Conservation (phyloP, 2,113 vertebrate genomes). For the Fregata magnificens region DNA sequence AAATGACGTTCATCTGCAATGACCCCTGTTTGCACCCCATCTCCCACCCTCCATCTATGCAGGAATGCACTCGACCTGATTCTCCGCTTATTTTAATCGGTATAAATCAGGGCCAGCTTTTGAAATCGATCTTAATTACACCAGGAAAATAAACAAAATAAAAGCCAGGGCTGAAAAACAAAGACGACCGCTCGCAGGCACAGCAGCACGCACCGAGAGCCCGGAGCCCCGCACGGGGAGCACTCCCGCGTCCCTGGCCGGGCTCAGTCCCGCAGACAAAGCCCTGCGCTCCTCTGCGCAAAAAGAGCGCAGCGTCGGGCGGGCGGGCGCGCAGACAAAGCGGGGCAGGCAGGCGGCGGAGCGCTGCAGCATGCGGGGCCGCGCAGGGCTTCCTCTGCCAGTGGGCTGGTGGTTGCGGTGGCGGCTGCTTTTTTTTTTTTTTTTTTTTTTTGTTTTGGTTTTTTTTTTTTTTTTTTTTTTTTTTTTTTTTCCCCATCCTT, state of each 20-base stretch:
- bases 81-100: neutral
- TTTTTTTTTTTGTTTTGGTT: neutral
- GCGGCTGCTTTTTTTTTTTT: neutral
- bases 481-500: too few species aligned
- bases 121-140: neutral
- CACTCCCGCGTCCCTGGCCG: neutral
- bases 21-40: neutral
- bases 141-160: neutral
- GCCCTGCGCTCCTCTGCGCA: neutral
- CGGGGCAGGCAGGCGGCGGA: neutral
- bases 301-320: neutral
- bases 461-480: conserved; percentile 23
- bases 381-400: conserved; percentile 66
- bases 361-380: conserved; percentile 39
- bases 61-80: neutral
- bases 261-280: neutral
- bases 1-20: neutral
- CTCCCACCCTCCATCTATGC: neutral
- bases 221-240: neutral
- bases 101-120: neutral
- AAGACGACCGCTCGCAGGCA: neutral
- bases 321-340: conserved; percentile 12
- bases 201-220: neutral
- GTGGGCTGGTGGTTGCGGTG: conserved; percentile 18
- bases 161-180: neutral